A percentile compares a stretch with the other conserved stretches of the same genome.
These are phyloP conservation scores for Rhabdornis inornatus DNA, from an alignment of 2,113 vertebrate species.

Conservation along the genomic window DNA sequence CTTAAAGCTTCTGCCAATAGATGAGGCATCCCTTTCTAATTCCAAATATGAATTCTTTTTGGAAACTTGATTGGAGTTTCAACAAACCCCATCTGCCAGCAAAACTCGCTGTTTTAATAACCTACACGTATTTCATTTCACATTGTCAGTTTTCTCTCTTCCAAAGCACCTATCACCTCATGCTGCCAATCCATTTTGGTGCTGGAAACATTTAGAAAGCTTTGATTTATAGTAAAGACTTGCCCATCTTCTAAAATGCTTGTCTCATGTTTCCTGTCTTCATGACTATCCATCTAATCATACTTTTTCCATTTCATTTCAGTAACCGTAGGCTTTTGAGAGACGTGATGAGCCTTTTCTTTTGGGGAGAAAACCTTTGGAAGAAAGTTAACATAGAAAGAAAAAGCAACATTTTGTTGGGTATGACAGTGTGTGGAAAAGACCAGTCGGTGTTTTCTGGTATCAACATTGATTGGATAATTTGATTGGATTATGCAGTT, in stretches of 20 bases:
- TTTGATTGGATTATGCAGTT: neutral
- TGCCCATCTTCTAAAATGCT: neutral
- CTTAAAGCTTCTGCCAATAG: neutral
- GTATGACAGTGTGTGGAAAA: neutral
- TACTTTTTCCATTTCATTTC: neutral
- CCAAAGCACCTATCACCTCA: neutral
- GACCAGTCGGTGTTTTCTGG: neutral
- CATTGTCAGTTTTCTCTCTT: conserved; percentile 8
- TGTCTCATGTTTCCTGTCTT: neutral
- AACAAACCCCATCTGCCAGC: neutral
- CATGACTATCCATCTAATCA: neutral
- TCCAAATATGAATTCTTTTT: conserved; percentile 5
- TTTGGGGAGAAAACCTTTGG: neutral
- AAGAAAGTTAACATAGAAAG: neutral
- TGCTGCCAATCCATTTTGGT: neutral
- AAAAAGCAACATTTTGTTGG: neutral
- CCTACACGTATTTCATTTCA: neutral
- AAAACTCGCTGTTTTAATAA: neutral
- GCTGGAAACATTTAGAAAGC: neutral
- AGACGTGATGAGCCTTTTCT: neutral
- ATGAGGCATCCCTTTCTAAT: neutral
- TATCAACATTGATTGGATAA: neutral
- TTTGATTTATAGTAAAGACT: neutral
- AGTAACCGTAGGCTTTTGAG: neutral
- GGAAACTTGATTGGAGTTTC: neutral